A percentile compares a stretch with the other conserved stretches of the same genome.
Evolutionary conservation across 2,888 invertebrate species (phyloP).

Genomic region (Lasioglossum malachurum): DNA sequence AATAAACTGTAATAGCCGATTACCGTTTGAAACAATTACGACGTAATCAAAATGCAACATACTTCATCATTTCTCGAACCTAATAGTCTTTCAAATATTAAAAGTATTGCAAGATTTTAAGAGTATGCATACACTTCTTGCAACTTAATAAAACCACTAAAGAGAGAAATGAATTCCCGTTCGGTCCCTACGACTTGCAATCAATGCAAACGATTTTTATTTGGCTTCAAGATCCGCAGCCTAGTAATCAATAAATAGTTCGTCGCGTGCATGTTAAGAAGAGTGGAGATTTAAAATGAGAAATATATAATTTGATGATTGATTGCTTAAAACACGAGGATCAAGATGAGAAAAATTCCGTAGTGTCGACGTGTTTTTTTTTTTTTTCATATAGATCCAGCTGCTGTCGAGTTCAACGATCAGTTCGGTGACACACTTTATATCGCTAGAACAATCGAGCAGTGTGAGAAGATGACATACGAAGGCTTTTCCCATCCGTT

Average conservation of each 20-base stretch:
- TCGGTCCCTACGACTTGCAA: too few species aligned
- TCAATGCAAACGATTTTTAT: too few species aligned
- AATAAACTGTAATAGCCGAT: neutral
- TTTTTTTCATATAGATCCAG: neutral
- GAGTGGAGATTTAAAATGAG: neutral
- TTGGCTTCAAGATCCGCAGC: too few species aligned
- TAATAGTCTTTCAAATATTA: too few species aligned
- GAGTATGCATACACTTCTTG: too few species aligned
- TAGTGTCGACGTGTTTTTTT: neutral
- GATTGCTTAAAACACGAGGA: neutral
- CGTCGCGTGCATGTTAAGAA: neutral
- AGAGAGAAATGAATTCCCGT: too few species aligned
- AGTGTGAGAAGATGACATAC: conserved; percentile 7
- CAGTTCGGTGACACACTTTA: conserved; percentile 9
- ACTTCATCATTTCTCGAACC: neutral
- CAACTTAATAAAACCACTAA: too few species aligned
- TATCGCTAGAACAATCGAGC: neutral
- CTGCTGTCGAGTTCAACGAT: neutral
- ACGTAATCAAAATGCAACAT: neutral
- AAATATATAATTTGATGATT: neutral
- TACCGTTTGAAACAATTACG: neutral
- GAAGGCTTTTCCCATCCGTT: conserved; percentile 13
- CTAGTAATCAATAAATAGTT: too few species aligned
- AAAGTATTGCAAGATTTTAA: too few species aligned
- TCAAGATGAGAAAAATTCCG: neutral